Evolutionary conservation across 2,797 vertebrate genomes (phyloP), one percentile per base, ranked within the genome.

Genomic region (Malurus splendens): DNA sequence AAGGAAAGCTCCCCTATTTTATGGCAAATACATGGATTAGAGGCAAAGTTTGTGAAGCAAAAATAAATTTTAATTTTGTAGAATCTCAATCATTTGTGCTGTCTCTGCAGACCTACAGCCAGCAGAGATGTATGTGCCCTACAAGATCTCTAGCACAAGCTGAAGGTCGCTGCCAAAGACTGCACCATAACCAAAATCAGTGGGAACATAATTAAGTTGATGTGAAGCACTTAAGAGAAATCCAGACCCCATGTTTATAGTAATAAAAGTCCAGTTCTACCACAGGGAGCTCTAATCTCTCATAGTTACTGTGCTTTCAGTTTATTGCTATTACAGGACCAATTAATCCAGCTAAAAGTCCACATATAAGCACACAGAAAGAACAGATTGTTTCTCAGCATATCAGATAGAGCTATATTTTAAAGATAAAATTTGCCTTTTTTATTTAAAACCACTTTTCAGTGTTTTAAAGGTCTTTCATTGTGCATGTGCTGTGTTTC

Each of bases 121-220:
- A 18, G 18, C 3, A 17, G 44, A 47, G 36, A 56, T 25, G 14
- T 50, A 6, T 0, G 2, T 0, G 2, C 24, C 20, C 38, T 52
- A 12, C 2, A 4, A 13, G 10, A 18, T 38, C 36, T 55, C n/a
- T 33, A 33, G 33, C 45, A 48, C 10, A 41, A 79, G 14, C 32
- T 14, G 42, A 7, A 9, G 3, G 14, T 32, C 32, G 14, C 47
- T 81, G 47, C 51, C 39, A 42, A 33, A 19, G 67, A 8, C n/a
- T 39, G 23, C 48, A 39, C 18, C 19, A 8, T 32, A 12, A 8
- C 17, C 78, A 47, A 60, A 55, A 52, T 38, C 22, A 33, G 14
- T 62, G 14, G 23, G 39, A 68, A 22, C 6, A 18, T 12, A 24
- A 30, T 27, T 42, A 45, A 33, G 8, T 16, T 44, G 6, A 32